A percentile compares a stretch with the other conserved stretches of the same genome.
These are phyloP conservation scores for Rhinogobio ventralis DNA, from an alignment of 2,797 vertebrate species.

Conservation along the genomic window DNA sequence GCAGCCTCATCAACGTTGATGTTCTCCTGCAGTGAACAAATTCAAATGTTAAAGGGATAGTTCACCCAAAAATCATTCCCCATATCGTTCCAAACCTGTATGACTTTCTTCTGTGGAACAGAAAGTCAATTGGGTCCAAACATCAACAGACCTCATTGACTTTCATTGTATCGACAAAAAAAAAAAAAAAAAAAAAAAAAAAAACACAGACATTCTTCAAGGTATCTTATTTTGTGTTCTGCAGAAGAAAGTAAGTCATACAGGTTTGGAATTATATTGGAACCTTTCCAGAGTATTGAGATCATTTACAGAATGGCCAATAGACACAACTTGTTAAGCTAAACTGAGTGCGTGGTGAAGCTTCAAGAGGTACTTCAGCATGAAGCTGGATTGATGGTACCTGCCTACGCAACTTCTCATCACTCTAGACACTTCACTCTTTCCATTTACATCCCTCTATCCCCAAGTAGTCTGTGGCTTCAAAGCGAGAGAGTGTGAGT, in stretches of 20 bases:
- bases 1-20: slow-evolving; percentile 96
- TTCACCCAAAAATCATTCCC: background rate
- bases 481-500: background rate
- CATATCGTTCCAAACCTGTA: background rate
- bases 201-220: background rate
- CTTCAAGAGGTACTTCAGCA: slow-evolving; percentile 24
- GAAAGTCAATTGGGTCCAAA: background rate
- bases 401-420: slow-evolving; percentile 45
- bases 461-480: slow-evolving; percentile 16
- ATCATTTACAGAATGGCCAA: slow-evolving; percentile 31
- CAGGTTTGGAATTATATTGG: background rate
- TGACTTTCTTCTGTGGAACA: background rate
- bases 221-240: background rate
- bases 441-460: slow-evolving; percentile 35
- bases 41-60: background rate
- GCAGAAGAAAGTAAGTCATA: background rate
- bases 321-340: slow-evolving; percentile 10
- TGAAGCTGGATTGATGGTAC: slow-evolving; percentile 20
- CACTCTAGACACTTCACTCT: slow-evolving; percentile 36
- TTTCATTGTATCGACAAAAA: background rate
- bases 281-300: slow-evolving; percentile 3
- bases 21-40: slow-evolving; percentile 84
- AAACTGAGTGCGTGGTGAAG: slow-evolving; percentile 21
- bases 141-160: background rate
- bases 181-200: background rate